Evolutionary conservation across 2,113 vertebrate genomes (phyloP), one percentile per base, ranked within the genome.

Genomic region (Caranx melampygus): DNA sequence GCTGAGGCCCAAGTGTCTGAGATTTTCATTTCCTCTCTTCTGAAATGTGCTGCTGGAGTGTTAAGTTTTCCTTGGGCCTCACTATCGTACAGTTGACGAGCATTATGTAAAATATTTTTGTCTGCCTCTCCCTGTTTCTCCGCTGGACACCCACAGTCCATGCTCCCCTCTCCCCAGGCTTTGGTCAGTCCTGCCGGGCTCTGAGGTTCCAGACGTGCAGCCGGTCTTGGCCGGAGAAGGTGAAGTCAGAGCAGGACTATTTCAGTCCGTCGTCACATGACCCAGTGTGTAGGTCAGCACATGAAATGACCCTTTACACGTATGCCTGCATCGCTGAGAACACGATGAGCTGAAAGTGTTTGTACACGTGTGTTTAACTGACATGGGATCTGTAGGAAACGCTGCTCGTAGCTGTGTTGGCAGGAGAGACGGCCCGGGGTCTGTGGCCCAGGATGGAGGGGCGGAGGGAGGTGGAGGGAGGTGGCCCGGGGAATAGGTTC

Each of bases 141-240:
- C 34, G 12, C 54, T 74, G 70, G 80, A 81, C 71, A 6, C 82
- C 71, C 59, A 58, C 59, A 0, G 8, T 59, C 67, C 58, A 54
- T n/a, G 51, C 74, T 70, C 59, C 40, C 44, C 44, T 58, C 65
- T 75, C 69, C 60, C 59, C 69, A 71, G 72, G 60, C 18, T 57
- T n/a, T 15, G 54, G 47, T 76, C 52, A 62, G 26, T 68, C 79
- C 71, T 81, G 66, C 49, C 47, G 72, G n/a, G 49, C 67, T 42
- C 31, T 2, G 68, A 61, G 58, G 45, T 45, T 79, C 61, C 59
- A 81, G 68, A 51, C 82, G 15, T 82, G 69, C 21, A 60, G 66
- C 64, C 54, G 20, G 51, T 62, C 84, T 84, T 67, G 58, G 73
- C 74, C 57, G 47, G 45, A 83, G 64, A 79, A 85, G 70, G 77